Base-by-base conservation (phyloP, 2,113 vertebrate genomes). In the Ancistrus triradiatus region DNA sequence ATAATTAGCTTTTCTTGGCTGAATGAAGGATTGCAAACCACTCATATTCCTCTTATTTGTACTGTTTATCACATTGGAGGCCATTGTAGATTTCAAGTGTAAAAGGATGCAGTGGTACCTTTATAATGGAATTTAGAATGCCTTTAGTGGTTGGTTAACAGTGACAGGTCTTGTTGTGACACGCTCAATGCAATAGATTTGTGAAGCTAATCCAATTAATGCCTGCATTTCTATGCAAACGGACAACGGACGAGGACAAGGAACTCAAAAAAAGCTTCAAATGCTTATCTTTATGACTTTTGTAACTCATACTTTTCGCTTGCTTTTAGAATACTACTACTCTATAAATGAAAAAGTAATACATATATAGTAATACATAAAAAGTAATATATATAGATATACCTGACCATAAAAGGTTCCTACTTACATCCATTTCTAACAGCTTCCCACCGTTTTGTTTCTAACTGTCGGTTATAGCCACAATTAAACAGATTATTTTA, bases 81-180 rank as follows among this genome's bases (percentile, higher is more conserved):
- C 42, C 40, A 68, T 53, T 37, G 40, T 37, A 55, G 38, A 31
- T 69, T 55, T 40, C n/a, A n/a, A n/a, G n/a, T n/a, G n/a, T n/a
- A n/a, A 31, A 7, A 31, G 27, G 27, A 3, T 31, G 27, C 7
- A 31, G n/a, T 7, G 27, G 27, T 31, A 3, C 27, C 27, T 31
- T 31, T 31, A n/a, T 31, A 31, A 31, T 31, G 27, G 7, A 3
- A 31, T 31, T 66, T 63, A 51, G 46, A 62, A 67, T 44, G 7
- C 57, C 66, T 71, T 65, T 75, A 68, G 67, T 68, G 63, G 69
- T 63, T 28, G 53, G 52, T 66, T 43, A 58, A 66, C 52, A 51
- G 59, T 64, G 64, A 71, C 73, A 70, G 68, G 68, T 51, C 73
- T 75, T 70, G 63, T 70, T 63, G 64, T 70, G 63, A 75, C 53